Evolutionary conservation across 2,113 vertebrate genomes (phyloP), one percentile per base, ranked within the genome.

Genomic region (Lagenorhynchus albirostris): DNA sequence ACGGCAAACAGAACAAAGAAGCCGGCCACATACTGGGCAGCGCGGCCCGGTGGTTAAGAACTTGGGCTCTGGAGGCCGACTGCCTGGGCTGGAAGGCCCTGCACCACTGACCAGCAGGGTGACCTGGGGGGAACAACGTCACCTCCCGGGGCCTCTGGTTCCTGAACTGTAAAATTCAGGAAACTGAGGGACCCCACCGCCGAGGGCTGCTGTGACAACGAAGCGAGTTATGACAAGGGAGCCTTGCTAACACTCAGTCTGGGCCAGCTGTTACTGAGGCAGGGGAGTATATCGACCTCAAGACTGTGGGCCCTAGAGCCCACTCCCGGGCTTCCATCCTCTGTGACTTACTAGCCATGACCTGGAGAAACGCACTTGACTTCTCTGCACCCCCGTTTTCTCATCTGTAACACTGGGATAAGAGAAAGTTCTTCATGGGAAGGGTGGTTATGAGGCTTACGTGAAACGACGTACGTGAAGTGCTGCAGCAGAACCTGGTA

Each of bases 141-240:
- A 29, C 10, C 41, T 53, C 50, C 41, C 0, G 0, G 5, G 13
- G n/a, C 38, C 25, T 60, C 95, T 3, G 14, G 53, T 14, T 44
- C 44, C 87, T 62, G 2, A 79, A 58, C 36, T 25, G 21, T 26
- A 26, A 55, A 26, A 73, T 25, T 23, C n/a, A 77, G n/a, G 80
- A 58, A n/a, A 44, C 13, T 12, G 2, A 44, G 47, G 80, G 55
- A 12, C 26, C 47, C 55, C 4, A 13, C 29, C 3, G 0, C 74
- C 60, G 2, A 2, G 17, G 70, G 71, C 1, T 17, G 50, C 47
- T 20, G 17, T 50, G 60, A 70, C 12, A 50, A 18, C 4, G 8
- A 50, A n/a, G 26, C 0, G 47, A 21, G 18, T 25, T 23, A 20
- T 8, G 1, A 38, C 12, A 0, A 1, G 8, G 44, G 65, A 36